Evolutionary conservation across 2,888 invertebrate species (phyloP).

Genomic region (Cephus rjabovi): DNA sequence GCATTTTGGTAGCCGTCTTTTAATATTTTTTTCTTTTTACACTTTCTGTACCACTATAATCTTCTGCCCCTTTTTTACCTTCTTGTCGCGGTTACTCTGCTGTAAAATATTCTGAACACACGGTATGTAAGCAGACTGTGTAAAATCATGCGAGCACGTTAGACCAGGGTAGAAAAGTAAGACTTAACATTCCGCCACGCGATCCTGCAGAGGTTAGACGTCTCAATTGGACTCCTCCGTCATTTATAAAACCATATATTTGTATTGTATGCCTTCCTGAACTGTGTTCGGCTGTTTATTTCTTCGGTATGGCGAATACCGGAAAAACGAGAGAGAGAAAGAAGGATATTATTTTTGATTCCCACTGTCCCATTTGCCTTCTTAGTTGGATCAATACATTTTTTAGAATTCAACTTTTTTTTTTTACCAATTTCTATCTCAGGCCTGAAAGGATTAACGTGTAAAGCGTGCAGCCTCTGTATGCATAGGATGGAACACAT

Average conservation of each 20-base stretch:
- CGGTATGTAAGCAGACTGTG: background rate
- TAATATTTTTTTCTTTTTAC: background rate
- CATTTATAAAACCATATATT: background rate
- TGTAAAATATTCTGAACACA: background rate
- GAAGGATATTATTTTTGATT: background rate
- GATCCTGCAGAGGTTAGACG: constrained; percentile 32
- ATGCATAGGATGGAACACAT: background rate
- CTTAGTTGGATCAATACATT: background rate
- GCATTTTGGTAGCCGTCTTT: background rate
- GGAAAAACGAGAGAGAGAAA: background rate
- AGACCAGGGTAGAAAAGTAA: constrained; percentile 1
- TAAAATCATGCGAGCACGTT: background rate
- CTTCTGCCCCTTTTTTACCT: background rate
- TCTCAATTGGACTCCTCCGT: constrained; percentile 36
- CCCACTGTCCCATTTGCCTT: background rate
- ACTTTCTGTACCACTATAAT: background rate
- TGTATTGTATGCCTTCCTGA: background rate
- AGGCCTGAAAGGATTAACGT: background rate
- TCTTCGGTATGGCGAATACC: background rate
- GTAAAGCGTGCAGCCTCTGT: background rate
- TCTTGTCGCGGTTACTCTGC: background rate
- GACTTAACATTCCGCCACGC: constrained; percentile 41
- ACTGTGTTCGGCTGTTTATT: background rate
- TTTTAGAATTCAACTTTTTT: background rate
- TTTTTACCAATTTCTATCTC: background rate